Conservation (phyloP, 2,888 invertebrate species). For the Alviniconcha strummeri region DNA sequence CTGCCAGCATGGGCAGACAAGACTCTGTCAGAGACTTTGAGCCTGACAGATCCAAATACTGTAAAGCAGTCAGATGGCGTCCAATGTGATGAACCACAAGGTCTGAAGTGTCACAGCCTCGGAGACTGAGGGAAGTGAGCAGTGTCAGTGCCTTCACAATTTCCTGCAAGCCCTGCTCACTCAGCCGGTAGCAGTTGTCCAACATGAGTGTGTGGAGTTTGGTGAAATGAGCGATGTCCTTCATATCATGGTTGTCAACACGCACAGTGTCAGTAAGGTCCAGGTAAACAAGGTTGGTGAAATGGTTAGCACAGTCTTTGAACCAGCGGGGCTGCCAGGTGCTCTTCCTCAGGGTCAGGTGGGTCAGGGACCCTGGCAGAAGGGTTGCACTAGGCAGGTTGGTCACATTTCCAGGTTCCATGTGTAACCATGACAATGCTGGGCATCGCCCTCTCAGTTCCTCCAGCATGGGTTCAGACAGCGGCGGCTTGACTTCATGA, state of each 20-base stretch:
- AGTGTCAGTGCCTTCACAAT: slow-evolving; percentile 46
- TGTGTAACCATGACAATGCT: slow-evolving; percentile 51
- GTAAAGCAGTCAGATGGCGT: slow-evolving; percentile 47
- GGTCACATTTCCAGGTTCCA: slow-evolving; percentile 50
- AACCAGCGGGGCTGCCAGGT: slow-evolving; percentile 59
- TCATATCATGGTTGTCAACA: slow-evolving; percentile 52
- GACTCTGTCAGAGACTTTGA: slow-evolving; percentile 47
- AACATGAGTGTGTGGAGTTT: slow-evolving; percentile 49
- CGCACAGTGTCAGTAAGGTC: slow-evolving; percentile 48
- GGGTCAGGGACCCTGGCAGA: slow-evolving; percentile 51
- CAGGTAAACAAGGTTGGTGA: slow-evolving; percentile 50
- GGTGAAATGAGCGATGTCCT: slow-evolving; percentile 47
- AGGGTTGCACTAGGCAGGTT: slow-evolving; percentile 48
- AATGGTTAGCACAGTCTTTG: slow-evolving; percentile 40
- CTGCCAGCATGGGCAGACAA: slow-evolving; percentile 45
- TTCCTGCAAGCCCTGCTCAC: slow-evolving; percentile 45
- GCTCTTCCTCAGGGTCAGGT: slow-evolving; percentile 48
- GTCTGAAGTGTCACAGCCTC: slow-evolving; percentile 46
- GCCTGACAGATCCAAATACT: slow-evolving; percentile 45
- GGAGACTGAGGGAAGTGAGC: slow-evolving; percentile 48
- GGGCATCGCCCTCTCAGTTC: slow-evolving; percentile 64
- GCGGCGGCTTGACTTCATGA: slow-evolving; percentile 51
- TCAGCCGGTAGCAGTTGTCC: slow-evolving; percentile 55
- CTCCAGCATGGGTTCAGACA: slow-evolving; percentile 62
- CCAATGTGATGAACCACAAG: slow-evolving; percentile 56